A percentile compares a stretch with the other conserved stretches of the same genome.
phyloP scores from a whole-genome alignment of 2,797 vertebrate genomes.

The Phalloptychus januarius region DNA sequence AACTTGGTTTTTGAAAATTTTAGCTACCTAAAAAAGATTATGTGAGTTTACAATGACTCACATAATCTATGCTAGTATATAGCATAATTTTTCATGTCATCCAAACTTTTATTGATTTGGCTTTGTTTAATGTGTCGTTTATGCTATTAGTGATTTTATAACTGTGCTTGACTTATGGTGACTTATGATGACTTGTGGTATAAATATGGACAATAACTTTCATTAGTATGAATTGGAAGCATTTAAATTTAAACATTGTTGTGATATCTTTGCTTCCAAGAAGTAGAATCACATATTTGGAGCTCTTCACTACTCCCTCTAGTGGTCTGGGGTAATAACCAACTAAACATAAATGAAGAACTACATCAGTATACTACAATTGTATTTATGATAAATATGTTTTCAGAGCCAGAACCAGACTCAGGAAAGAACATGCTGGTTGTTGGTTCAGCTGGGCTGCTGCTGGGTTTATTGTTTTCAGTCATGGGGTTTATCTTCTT shows the following conservation, averaged over 20 bases:
- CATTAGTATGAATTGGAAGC: not conserved
- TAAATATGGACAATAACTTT: not conserved
- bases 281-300: too few species aligned
- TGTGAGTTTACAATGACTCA: too few species aligned
- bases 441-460: not conserved
- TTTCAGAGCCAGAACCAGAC: not conserved
- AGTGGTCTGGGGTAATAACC: too few species aligned
- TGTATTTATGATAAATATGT: not conserved
- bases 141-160: not conserved
- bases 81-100: too few species aligned
- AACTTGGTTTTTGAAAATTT: too few species aligned
- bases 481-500: not conserved
- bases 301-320: too few species aligned
- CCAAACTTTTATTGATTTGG: too few species aligned
- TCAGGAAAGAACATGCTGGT: not conserved
- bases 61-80: too few species aligned
- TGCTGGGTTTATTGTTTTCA: not conserved
- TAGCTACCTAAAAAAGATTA: too few species aligned
- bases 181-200: not conserved
- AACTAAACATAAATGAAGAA: too few species aligned
- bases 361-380: too few species aligned
- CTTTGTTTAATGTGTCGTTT: not conserved
- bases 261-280: too few species aligned
- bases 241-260: not conserved
- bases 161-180: not conserved